Evolutionary conservation across 1,140 invertebrate species (phyloP), one percentile per base, ranked within the genome.

Genomic region (Lordiphosa mommai): DNA sequence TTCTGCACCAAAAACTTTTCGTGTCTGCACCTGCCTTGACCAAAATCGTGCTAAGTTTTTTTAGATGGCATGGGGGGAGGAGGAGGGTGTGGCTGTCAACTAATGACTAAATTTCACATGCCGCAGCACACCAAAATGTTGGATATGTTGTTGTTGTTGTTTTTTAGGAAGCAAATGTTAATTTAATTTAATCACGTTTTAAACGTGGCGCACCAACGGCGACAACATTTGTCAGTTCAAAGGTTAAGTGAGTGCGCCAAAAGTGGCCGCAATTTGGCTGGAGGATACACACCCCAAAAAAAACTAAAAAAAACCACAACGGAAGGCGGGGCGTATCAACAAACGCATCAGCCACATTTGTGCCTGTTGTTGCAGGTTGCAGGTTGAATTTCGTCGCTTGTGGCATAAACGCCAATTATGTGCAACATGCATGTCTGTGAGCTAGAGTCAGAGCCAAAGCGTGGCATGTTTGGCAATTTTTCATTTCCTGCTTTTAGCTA

Each of bases 171-270:
- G 76, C 77, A 67, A 80, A 77, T 82, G 67, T 82, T 82, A 82
- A 82, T 82, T 82, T 84, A 82, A 82, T 82, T 82, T 82, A 82
- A 82, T 82, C 76, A 82, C 76, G 76, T 82, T 82, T 84, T 70
- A 40, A 50, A 36, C 58, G 44, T 38, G 43, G 59, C 30, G 27
- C 27, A 29, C 44, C 3, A 32, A 12, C 52, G 43, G 34, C 56
- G 32, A 51, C 64, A 69, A 53, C 56, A 59, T 51, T 72, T 71
- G 55, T 51, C 61, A 77, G 77, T 82, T 84, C 77, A 82, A 82
- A 82, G 77, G 77, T 82, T 82, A 82, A 82, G 77, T 84, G 77
- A 82, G 77, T 82, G 77, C 72, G 77, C 66, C 66, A 69, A 69
- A 69, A 69, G 65, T 69, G 65, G 57, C 43, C 76, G 76, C 77